Evolutionary conservation across 2,797 vertebrate species (phyloP).

Genomic region (Choloepus didactylus): DNA sequence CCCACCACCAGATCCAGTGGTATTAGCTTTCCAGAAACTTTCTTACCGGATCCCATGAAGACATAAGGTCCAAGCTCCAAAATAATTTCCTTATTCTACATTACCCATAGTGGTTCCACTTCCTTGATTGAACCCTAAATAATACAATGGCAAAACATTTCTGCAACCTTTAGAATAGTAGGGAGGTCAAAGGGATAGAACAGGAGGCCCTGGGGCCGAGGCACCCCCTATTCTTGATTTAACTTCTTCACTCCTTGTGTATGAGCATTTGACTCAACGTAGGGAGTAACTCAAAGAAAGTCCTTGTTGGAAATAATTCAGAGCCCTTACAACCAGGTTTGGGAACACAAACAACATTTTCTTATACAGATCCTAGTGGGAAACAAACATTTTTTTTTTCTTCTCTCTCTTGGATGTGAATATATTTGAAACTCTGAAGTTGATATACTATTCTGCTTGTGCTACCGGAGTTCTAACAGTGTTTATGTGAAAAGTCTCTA

Average conservation of each 20-base stretch:
- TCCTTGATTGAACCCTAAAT: not conserved
- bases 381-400: conserved; percentile 8
- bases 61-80: not conserved
- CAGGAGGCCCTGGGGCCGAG: not conserved
- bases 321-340: conserved; percentile 71
- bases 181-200: not conserved
- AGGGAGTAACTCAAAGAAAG: not conserved
- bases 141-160: not conserved
- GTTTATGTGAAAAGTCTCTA: conserved; percentile 83
- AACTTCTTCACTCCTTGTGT: not conserved
- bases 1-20: not conserved
- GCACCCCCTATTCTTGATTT: not conserved
- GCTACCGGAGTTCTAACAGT: conserved; percentile 56
- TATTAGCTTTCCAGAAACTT: not conserved
- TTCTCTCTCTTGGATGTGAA: conserved; percentile 43
- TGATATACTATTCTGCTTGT: conserved; percentile 70
- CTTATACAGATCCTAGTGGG: not conserved
- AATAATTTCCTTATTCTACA: not conserved
- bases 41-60: not conserved
- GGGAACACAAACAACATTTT: conserved; percentile 70
- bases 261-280: not conserved
- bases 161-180: not conserved
- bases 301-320: not conserved
- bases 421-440: conserved; percentile 62
- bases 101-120: not conserved